Base-by-base conservation (phyloP, 2,113 vertebrate species). In the Upupa epops region DNA sequence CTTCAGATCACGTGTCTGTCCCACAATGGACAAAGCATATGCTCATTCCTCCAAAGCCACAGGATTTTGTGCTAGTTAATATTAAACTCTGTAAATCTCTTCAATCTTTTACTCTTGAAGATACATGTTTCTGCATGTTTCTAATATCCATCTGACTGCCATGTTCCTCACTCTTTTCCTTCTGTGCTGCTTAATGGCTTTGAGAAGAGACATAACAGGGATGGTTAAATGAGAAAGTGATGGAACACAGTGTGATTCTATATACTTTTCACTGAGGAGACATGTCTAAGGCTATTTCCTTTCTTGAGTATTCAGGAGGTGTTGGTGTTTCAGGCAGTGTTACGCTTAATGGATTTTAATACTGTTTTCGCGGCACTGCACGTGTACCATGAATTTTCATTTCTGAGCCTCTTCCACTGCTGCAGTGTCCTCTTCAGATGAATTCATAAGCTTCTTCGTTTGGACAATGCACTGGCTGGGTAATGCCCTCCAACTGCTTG, bases 21-120 rank as follows among this genome's bases (percentile, higher is more conserved):
- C 29, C 42, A 66, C 78, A 78, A 66, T 20, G 64, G 66, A 86
- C 80, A 96, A 90, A 96, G 68, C 90, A 68, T 74, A 69, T 93
- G 71, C 66, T 95, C 92, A 66, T 89, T 94, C 66, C 42, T 92
- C 58, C 81, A 93, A 90, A 94, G 81, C 90, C 71, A 76, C 26
- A 40, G 88, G 70, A 93, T 90, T 95, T 95, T 88, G 56, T 36
- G 20, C 88, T 75, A 79, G 54, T 88, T 92, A 90, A 84, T 93
- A 76, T 82, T 95, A 93, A 94, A 93, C 90, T 92, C 77, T 0
- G 0, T 72, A 90, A 88, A 84, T 93, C 90, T 90, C 77, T 88
- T 83, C 51, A 79, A 13, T 86, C 74, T 86, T 88, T 90, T 69
- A 59, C 63, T 70, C 20, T 60, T 79, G 74, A 74, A 68, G n/a